Evolutionary conservation across 2,797 vertebrate species (phyloP), one percentile per base, ranked within the genome.

Genomic region (Anomalospiza imberbis): DNA sequence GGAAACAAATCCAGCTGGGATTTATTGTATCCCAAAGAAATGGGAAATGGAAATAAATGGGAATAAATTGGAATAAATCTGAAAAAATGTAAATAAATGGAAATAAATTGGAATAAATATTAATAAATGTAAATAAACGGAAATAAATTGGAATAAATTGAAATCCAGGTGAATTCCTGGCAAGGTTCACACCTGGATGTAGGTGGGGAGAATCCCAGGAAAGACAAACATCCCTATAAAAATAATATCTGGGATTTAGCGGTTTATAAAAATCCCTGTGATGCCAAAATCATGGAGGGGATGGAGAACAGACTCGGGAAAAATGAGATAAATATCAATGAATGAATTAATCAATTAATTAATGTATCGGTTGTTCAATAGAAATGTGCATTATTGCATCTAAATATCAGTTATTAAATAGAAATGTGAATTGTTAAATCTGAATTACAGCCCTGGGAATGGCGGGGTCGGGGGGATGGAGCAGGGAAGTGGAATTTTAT

Each of bases 341-440:
- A 14, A 60, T 38, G 5, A 10, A 50, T 22, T 6, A 38, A 51
- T 51, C 15, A 17, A 22, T 28, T 21, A 75, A 61, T 62, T 9
- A 22, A 22, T 13, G 2, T 2, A 9, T 16, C 3, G 0, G 14
- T 21, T n/a, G 4, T 51, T 51, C 17, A 32, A 40, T 13, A 13
- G 14, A 34, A 57, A 28, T 10, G 18, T 3, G 51, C 17, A 28
- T 12, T n/a, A 2, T 16, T 55, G 9, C 4, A 4, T 15, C 24
- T n/a, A 32, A 18, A 18, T 25, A 13, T 4, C 13, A 36, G 25
- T 29, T 15, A 28, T 18, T 24, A 18, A 20, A 15, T 3, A 42
- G 31, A n/a, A 54, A 42, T 6, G 17, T 12, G 40, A 28, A 44
- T 55, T 32, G 12, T 57, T 13, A 13, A 45, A 34, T 22, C 25